A percentile compares a stretch with the other conserved stretches of the same genome.
Conservation (phyloP, 2,888 invertebrate species). For the Trachelus iudaicus region DNA sequence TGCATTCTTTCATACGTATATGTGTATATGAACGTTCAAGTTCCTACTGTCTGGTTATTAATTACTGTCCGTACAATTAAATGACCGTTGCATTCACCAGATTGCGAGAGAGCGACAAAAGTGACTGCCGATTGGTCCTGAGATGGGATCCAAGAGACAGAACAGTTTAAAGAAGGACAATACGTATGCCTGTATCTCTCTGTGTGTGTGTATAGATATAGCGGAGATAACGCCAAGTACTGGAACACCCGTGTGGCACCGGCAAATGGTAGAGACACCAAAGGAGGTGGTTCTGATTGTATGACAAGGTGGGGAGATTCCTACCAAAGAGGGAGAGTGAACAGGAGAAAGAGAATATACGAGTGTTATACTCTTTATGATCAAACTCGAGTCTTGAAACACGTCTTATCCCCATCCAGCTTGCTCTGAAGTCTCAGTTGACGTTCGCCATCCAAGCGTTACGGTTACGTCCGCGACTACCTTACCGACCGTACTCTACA, state of each 20-base stretch:
- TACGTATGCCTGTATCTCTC: neutral
- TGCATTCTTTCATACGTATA: too few relatives aligned
- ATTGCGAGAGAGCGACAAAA: too few relatives aligned
- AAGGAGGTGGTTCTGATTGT: neutral
- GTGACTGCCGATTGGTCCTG: neutral
- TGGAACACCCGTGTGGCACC: neutral
- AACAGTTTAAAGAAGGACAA: neutral
- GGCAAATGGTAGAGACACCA: neutral
- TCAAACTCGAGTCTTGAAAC: constrained; percentile 6
- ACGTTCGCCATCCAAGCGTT: constrained; percentile 54
- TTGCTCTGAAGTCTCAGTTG: constrained; percentile 52
- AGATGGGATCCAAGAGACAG: neutral
- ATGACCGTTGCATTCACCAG: neutral
- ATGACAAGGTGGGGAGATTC: constrained; percentile 11
- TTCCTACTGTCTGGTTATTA: neutral
- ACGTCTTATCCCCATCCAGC: constrained; percentile 46
- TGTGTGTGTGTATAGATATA: neutral
- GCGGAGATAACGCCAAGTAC: neutral
- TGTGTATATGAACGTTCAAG: too few relatives aligned
- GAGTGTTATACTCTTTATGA: constrained; percentile 17
- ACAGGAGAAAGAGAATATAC: constrained; percentile 17
- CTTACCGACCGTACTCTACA: neutral
- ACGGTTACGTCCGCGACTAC: constrained; percentile 38
- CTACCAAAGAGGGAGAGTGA: constrained; percentile 28
- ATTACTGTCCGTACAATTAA: neutral